Evolutionary conservation across 1,140 invertebrate genomes (phyloP).

Genomic region (Pectinophora gossypiella): DNA sequence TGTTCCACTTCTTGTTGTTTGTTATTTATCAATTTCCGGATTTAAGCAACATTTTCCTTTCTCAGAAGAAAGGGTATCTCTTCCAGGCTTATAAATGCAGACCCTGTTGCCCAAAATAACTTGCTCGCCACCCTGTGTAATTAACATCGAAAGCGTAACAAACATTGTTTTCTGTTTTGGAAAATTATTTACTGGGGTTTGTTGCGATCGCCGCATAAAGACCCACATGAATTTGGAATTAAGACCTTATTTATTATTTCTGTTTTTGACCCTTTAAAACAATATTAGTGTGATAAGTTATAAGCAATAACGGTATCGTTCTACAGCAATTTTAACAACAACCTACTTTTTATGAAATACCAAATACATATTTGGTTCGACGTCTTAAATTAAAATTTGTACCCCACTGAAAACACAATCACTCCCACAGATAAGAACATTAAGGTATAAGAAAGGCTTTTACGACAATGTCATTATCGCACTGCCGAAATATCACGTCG

Average conservation of each 20-base stretch:
- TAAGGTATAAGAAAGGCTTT: slow-evolving; percentile 27
- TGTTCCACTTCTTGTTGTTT: neutral
- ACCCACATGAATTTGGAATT: too few species aligned
- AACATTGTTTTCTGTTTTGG: slow-evolving; percentile 1
- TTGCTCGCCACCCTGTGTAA: neutral
- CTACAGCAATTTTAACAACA: too few species aligned
- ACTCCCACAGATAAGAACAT: too few species aligned
- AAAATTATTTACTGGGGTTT: neutral
- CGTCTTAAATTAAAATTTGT: too few species aligned
- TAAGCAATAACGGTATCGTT: too few species aligned
- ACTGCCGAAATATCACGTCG: slow-evolving; percentile 58
- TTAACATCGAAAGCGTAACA: slow-evolving; percentile 1
- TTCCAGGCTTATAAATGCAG: neutral
- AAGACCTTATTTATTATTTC: too few species aligned
- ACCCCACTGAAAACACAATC: too few species aligned
- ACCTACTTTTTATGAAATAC: too few species aligned
- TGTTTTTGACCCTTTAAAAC: too few species aligned
- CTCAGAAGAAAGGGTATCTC: neutral
- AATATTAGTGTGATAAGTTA: too few species aligned
- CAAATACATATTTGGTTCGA: too few species aligned
- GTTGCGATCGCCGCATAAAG: neutral
- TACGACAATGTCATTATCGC: slow-evolving; percentile 66
- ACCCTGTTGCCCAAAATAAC: neutral
- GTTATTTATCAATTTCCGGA: slow-evolving; percentile 3
- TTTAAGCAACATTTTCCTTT: neutral